phyloP scores from a whole-genome alignment of 2,113 vertebrate species.

The Pelmatolapia mariae region DNA sequence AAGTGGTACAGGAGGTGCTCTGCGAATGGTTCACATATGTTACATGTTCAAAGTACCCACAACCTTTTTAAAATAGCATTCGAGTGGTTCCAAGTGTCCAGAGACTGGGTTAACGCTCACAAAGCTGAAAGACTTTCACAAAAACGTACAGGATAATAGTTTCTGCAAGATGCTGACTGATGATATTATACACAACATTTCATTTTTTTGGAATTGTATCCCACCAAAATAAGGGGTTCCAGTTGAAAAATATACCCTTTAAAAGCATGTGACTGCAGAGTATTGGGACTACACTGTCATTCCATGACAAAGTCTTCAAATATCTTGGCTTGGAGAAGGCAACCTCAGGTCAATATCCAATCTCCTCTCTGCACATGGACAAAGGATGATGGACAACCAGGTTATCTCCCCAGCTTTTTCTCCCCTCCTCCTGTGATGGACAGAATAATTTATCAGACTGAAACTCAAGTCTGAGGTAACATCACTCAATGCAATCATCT shows the following conservation, averaged over 20 bases:
- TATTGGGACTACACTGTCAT: background rate
- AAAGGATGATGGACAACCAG: constrained; percentile 59
- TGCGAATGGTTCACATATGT: background rate
- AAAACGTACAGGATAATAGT: background rate
- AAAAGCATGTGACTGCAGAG: background rate
- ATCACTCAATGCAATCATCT: constrained; percentile 54
- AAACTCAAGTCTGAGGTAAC: constrained; percentile 33
- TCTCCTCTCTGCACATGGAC: constrained; percentile 53
- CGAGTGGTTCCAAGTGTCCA: background rate
- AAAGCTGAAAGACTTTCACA: background rate
- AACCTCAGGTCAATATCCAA: constrained; percentile 61
- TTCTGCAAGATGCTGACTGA: background rate
- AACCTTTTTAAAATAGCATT: background rate
- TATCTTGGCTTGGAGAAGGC: constrained; percentile 25
- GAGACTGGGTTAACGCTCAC: background rate
- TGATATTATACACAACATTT: background rate
- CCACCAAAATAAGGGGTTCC: background rate
- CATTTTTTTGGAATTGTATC: background rate
- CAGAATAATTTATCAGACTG: constrained; percentile 54
- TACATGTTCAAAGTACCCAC: background rate
- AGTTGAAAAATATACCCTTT: background rate
- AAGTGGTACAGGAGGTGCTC: background rate
- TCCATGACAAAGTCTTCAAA: constrained; percentile 47
- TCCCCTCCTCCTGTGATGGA: constrained; percentile 33
- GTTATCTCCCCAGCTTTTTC: constrained; percentile 31